A percentile compares a stretch with the other conserved stretches of the same genome.
Evolutionary conservation across 2,888 invertebrate genomes (phyloP).

Genomic region (Lathronympha strigana): DNA sequence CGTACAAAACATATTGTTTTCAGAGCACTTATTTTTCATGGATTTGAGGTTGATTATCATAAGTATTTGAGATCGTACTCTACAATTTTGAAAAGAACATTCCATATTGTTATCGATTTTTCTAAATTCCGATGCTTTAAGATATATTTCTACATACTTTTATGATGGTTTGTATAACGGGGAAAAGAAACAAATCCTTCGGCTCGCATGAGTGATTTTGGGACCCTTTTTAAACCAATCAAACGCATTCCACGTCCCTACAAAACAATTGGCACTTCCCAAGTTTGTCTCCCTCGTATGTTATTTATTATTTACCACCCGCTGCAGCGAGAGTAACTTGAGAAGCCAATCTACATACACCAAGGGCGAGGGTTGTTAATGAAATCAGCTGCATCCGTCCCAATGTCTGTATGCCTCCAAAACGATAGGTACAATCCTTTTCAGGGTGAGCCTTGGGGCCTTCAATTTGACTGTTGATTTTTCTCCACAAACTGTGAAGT

Average conservation of each 20-base stretch:
- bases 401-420: not conserved
- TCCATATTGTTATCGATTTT: too few relatives aligned
- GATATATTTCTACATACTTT: too few relatives aligned
- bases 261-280: not conserved
- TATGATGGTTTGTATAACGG: too few relatives aligned
- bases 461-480: not conserved
- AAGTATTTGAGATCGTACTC: too few relatives aligned
- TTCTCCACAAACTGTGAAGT: too few relatives aligned
- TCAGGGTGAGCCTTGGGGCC: not conserved
- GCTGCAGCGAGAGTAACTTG: slow-evolving; percentile 22
- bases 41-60: too few relatives aligned
- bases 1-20: too few relatives aligned
- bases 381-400: slow-evolving; percentile 33
- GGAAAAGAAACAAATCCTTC: too few relatives aligned
- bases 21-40: too few relatives aligned
- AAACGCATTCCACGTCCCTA: slow-evolving; percentile 1
- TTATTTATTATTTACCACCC: slow-evolving; percentile 19
- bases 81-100: too few relatives aligned
- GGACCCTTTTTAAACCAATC: not conserved
- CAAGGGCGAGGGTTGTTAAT: slow-evolving; percentile 38
- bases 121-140: too few relatives aligned
- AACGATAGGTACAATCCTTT: not conserved
- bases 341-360: slow-evolving; percentile 38
- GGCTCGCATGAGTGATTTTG: too few relatives aligned
- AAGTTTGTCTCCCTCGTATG: not conserved